Base-by-base conservation (phyloP, 2,888 invertebrate species). In the Nezara viridula region DNA sequence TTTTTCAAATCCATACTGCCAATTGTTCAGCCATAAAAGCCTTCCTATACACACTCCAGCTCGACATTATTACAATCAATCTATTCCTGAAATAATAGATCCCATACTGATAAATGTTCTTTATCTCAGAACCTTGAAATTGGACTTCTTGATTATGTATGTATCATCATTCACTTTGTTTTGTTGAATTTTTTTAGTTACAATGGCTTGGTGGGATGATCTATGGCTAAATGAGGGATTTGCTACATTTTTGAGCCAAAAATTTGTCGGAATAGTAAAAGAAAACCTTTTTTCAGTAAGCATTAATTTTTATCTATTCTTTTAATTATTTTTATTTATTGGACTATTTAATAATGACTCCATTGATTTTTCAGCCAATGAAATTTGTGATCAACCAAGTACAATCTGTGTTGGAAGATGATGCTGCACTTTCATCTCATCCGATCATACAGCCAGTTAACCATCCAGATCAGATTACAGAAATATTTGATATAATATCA, bases 181-280 rank as follows among this genome's bases (percentile, higher is more conserved):
- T n/a, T n/a, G n/a, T n/a, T n/a, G n/a, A 89, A 55, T 89, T 87
- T 91, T 94, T 94, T 90, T 91, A 96, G 98, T 98, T 0, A 98
- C 98, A 10, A 96, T 98, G 96, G 95, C 96, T 91, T 98, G 98
- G 98, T 97, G 97, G 97, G 96, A 97, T 92, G 98, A 98, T 92
- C 93, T 97, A 1, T 97, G 98, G 98, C 93, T 98, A 40, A 98
- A 98, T 92, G 97, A 97, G 94, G 98, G 98, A 0, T 98, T 98
- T 92, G 98, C 98, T 6, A 95, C 96, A 2, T 98, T 96, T 92
- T 96, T 98, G 93, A 96, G 77, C 32, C 77, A 85, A 44, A 73
- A 88, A 85, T 77, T 88, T n/a, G 88, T 88, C 32, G 88, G 77
- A 21, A 88, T 88, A 37, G 52, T 88, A 10, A 81, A 88, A 85